Evolutionary conservation across 2,888 invertebrate species (phyloP).

Genomic region (Campaea margaritaria): DNA sequence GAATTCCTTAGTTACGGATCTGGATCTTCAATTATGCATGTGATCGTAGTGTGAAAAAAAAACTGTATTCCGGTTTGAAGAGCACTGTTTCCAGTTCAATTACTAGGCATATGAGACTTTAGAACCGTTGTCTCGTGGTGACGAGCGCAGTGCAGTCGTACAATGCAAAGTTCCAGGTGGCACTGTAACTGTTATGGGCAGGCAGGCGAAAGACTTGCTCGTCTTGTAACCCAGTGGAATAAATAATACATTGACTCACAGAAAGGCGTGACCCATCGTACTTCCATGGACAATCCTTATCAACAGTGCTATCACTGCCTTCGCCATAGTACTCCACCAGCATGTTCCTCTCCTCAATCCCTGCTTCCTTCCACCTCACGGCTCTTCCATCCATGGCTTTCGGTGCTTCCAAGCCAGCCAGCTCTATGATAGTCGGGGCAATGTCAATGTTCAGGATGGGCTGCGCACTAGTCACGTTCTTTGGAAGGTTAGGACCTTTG

Average conservation of each 20-base stretch:
- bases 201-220: no score
- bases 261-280: conserved; percentile 83
- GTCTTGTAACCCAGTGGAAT: no score
- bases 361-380: conserved; percentile 47
- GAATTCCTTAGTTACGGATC: neutral
- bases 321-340: conserved; percentile 95
- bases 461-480: conserved; percentile 73
- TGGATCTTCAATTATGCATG: neutral
- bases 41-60: no score
- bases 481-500: conserved; percentile 88
- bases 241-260: conserved; percentile 75
- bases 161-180: no score
- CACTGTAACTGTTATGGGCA: no score
- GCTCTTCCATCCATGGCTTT: conserved; percentile 86
- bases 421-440: conserved; percentile 91
- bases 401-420: conserved; percentile 84
- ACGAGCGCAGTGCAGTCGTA: no score
- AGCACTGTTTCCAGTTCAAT: no score
- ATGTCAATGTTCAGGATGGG: conserved; percentile 92
- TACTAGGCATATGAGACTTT: no score
- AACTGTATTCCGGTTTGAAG: no score
- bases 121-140: no score
- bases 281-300: conserved; percentile 87
- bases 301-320: conserved; percentile 82
- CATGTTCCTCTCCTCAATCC: conserved; percentile 78